These are phyloP conservation scores for Stegodyphus mimosarum DNA, from an alignment of 1,140 invertebrate genomes.

Conservation along the genomic window DNA sequence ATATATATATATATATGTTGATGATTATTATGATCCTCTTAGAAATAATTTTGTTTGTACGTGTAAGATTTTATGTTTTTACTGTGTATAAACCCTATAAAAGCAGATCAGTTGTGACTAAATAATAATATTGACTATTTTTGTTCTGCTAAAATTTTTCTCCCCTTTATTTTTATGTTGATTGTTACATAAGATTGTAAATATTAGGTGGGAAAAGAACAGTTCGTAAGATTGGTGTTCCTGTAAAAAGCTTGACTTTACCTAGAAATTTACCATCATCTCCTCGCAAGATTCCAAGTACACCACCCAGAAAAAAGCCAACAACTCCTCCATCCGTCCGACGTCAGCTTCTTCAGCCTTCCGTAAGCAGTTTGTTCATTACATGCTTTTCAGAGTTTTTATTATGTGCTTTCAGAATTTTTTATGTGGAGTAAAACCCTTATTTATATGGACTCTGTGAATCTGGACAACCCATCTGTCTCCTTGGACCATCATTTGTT, in stretches of 20 bases:
- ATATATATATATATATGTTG: too few relatives aligned
- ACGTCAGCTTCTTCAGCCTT: constrained; percentile 21
- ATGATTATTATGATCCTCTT: too few relatives aligned
- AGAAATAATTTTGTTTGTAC: too few relatives aligned
- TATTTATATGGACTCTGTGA: too few relatives aligned
- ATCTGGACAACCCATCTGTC: too few relatives aligned
- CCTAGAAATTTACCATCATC: constrained; percentile 36
- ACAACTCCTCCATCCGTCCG: constrained; percentile 40
- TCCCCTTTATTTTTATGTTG: neutral
- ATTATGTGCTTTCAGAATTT: too few relatives aligned
- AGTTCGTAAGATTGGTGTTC: constrained; percentile 26
- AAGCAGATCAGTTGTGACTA: too few relatives aligned
- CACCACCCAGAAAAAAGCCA: constrained; percentile 37
- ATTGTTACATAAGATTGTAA: neutral
- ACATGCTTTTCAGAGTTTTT: too few relatives aligned
- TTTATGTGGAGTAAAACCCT: too few relatives aligned
- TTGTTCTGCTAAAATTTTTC: neutral
- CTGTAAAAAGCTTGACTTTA: constrained; percentile 37
- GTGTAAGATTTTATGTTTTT: too few relatives aligned
- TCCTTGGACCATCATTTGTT: neutral
- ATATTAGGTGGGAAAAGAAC: constrained; percentile 14
- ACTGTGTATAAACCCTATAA: too few relatives aligned
- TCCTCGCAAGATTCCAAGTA: constrained; percentile 7
- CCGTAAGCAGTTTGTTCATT: neutral
- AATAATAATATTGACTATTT: neutral